These are phyloP conservation scores for Acholoe squamosa DNA, from an alignment of 2,888 invertebrate species.

Conservation along the genomic window DNA sequence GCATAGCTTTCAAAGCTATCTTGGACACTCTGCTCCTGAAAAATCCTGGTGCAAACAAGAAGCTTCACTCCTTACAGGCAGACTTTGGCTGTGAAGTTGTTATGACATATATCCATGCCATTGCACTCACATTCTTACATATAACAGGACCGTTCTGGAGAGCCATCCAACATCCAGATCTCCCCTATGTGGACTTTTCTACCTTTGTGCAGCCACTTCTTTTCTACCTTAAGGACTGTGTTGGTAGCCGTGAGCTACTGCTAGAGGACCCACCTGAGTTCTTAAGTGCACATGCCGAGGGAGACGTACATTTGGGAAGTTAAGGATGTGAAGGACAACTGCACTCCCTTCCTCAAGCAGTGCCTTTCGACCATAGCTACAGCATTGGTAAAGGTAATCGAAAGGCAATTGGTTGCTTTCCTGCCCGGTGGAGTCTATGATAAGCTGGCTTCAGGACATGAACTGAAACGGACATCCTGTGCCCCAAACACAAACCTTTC, in stretches of 20 bases:
- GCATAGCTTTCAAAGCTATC: conserved; percentile 65
- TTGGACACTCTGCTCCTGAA: conserved; percentile 39
- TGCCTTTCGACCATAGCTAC: not conserved
- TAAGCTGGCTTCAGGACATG: not conserved
- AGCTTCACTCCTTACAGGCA: conserved; percentile 65
- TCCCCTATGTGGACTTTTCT: conserved; percentile 67
- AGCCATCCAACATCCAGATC: conserved; percentile 58
- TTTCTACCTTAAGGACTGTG: not conserved
- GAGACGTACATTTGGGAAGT: no score
- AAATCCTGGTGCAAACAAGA: conserved; percentile 65
- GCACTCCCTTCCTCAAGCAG: not conserved
- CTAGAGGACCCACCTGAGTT: conserved; percentile 4
- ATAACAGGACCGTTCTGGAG: no score
- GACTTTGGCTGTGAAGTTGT: conserved; percentile 64
- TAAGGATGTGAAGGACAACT: not conserved
- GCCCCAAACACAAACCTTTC: conserved; percentile 68
- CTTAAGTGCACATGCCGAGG: not conserved
- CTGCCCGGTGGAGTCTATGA: conserved; percentile 66
- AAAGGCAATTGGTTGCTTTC: conserved; percentile 69
- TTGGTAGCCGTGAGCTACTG: not conserved
- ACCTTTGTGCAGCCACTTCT: conserved; percentile 21
- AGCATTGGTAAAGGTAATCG: conserved; percentile 63
- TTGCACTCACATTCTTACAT: conserved; percentile 67
- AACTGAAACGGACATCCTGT: conserved; percentile 65
- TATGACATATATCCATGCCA: conserved; percentile 62